Evolutionary conservation across 2,888 invertebrate species (phyloP).

Genomic region (Rapana venosa): DNA sequence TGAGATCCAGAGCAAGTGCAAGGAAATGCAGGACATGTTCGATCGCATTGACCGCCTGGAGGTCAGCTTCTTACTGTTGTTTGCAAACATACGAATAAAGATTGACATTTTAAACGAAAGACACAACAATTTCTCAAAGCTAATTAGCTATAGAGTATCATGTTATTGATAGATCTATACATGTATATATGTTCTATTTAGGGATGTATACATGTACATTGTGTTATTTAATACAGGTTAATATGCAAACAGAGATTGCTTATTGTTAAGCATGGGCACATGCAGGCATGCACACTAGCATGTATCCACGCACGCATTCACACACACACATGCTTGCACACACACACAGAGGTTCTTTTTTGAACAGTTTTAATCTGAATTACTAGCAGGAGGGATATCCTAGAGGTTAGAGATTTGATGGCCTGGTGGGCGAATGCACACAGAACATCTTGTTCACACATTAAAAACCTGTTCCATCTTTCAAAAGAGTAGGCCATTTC

Average conservation of each 20-base stretch:
- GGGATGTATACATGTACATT: background rate
- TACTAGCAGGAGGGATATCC: too few relatives aligned
- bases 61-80: constrained; percentile 53
- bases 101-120: too few relatives aligned
- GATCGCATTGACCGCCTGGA: constrained; percentile 72
- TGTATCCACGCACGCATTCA: background rate
- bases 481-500: too few relatives aligned
- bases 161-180: background rate
- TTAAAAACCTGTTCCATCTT: too few relatives aligned
- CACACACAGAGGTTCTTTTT: background rate
- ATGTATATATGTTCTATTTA: background rate
- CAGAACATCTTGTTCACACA: too few relatives aligned
- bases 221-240: too few relatives aligned
- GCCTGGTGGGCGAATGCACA: too few relatives aligned
- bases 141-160: background rate
- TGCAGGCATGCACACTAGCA: background rate
- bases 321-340: background rate
- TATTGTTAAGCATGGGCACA: background rate
- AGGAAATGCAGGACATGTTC: constrained; percentile 70
- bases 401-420: too few relatives aligned
- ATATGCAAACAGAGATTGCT: too few relatives aligned
- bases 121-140: background rate
- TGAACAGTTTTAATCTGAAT: too few relatives aligned
- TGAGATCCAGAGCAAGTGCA: constrained; percentile 69
- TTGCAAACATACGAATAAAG: too few relatives aligned